Percentiles rank a stretch among this genome's conserved stretches.
phyloP scores from a whole-genome alignment of 2,888 invertebrate species.

The Apantesis nais region DNA sequence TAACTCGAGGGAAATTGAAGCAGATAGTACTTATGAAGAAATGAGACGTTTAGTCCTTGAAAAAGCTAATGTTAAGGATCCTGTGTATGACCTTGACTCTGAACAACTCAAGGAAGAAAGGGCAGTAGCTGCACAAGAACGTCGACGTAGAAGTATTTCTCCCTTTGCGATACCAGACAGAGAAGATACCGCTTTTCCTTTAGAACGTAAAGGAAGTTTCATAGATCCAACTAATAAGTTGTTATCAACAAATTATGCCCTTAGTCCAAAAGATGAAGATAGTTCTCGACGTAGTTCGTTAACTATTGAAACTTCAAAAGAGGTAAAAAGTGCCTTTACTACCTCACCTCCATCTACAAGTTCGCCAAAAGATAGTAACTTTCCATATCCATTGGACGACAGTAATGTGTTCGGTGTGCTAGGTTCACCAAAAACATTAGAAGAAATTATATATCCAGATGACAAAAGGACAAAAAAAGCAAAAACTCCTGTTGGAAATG shows the following conservation, averaged over 20 bases:
- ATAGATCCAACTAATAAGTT: constrained; percentile 81
- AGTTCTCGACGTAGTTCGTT: constrained; percentile 66
- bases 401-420: constrained; percentile 35
- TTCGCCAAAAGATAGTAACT: constrained; percentile 70
- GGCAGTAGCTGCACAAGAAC: constrained; percentile 73
- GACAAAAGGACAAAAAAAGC: constrained; percentile 60
- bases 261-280: constrained; percentile 77
- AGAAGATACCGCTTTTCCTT: constrained; percentile 60
- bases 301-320: constrained; percentile 63
- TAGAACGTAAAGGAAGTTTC: constrained; percentile 80
- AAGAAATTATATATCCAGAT: constrained; percentile 69
- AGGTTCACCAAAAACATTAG: constrained; percentile 71
- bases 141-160: constrained; percentile 81
- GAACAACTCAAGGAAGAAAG: constrained; percentile 79
- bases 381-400: constrained; percentile 55
- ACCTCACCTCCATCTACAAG: constrained; percentile 62
- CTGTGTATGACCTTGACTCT: constrained; percentile 77
- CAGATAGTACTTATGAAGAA: constrained; percentile 80
- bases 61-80: constrained; percentile 73
- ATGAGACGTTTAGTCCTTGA: constrained; percentile 79
- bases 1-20: constrained; percentile 77
- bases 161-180: constrained; percentile 80
- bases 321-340: constrained; percentile 59
- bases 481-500: constrained; percentile 64
- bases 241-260: constrained; percentile 73